A percentile compares a stretch with the other conserved stretches of the same genome.
Conservation (phyloP, 2,888 invertebrate genomes). For the Andricus quercusramuli region DNA sequence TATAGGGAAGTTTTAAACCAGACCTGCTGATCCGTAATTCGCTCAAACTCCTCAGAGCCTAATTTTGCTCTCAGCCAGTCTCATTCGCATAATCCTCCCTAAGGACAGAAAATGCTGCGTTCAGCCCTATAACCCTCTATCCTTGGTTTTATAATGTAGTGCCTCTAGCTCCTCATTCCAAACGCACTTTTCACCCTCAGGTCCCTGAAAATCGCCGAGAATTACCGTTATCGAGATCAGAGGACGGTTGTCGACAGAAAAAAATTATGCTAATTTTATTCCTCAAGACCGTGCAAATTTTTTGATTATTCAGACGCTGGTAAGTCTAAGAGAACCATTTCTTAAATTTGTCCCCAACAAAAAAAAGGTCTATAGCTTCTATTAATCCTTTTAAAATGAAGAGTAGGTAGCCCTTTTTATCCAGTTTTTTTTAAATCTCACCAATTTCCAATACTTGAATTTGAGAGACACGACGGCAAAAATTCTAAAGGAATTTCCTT, state of each 20-base stretch:
- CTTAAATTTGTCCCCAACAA: not conserved
- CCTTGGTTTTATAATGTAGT: constrained; percentile 29
- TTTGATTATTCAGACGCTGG: not conserved
- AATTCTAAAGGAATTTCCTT: not conserved
- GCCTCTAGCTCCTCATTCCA: constrained; percentile 9
- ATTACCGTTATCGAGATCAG: constrained; percentile 27
- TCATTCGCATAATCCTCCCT: constrained; percentile 1
- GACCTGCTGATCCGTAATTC: not conserved
- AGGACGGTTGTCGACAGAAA: constrained; percentile 17
- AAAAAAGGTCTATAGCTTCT: no score
- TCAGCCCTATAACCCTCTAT: constrained; percentile 10
- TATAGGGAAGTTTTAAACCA: not conserved
- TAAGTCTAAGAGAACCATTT: not conserved
- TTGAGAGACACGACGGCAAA: not conserved
- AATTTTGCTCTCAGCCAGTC: constrained; percentile 8
- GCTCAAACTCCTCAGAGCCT: constrained; percentile 9
- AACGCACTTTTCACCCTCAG: constrained; percentile 26
- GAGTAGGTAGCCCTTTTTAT: no score
- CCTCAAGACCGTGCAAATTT: not conserved
- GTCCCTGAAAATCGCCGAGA: not conserved
- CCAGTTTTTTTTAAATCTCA: no score
- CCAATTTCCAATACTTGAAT: no score
- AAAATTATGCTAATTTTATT: constrained; percentile 25
- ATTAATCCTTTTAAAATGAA: no score
- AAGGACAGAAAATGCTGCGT: constrained; percentile 21